These are phyloP conservation scores for Dromiciops gliroides DNA, from an alignment of 2,113 vertebrate species.

Conservation along the genomic window DNA sequence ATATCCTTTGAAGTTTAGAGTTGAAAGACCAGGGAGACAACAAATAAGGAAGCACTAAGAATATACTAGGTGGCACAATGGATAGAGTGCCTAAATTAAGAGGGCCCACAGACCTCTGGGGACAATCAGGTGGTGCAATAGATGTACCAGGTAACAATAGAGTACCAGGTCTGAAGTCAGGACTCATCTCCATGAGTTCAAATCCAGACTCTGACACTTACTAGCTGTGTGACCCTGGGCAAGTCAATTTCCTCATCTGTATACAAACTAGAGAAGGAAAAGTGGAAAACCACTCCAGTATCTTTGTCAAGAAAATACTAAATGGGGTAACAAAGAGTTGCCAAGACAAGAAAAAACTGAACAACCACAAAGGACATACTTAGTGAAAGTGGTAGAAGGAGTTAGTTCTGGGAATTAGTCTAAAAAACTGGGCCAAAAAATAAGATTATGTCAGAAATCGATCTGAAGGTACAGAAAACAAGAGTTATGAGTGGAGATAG, in stretches of 20 bases:
- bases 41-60: background rate
- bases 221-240: background rate
- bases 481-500: background rate
- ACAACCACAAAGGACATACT: background rate
- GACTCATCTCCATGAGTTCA: background rate
- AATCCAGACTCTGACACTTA: too few relatives aligned
- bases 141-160: background rate
- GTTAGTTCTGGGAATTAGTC: background rate
- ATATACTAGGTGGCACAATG: background rate
- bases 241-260: background rate
- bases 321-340: too few relatives aligned
- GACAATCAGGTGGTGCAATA: background rate
- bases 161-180: background rate
- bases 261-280: background rate
- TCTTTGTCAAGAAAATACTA: too few relatives aligned
- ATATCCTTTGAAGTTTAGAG: background rate
- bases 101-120: too few relatives aligned
- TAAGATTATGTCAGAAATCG: background rate
- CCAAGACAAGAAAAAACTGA: too few relatives aligned
- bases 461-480: background rate
- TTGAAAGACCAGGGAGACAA: background rate
- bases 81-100: background rate
- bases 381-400: background rate
- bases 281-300: background rate
- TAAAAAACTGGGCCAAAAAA: background rate